Evolutionary conservation across 2,888 invertebrate genomes (phyloP).

Genomic region (Euclidia mi): DNA sequence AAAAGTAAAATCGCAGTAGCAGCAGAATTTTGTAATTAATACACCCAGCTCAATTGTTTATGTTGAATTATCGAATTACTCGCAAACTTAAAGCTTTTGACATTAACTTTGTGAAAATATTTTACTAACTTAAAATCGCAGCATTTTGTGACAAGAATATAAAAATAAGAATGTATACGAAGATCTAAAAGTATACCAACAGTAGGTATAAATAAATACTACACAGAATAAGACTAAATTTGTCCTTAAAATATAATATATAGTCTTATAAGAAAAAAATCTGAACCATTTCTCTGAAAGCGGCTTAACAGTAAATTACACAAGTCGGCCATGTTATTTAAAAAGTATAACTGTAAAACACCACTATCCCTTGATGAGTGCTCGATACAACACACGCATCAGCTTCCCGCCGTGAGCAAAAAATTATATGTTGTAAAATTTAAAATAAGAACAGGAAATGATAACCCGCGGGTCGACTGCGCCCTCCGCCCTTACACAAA

Average conservation of each 20-base stretch:
- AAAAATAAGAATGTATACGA: too few species aligned
- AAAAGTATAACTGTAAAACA: constrained; percentile 1
- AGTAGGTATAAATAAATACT: too few species aligned
- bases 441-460: constrained; percentile 89
- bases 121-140: too few species aligned
- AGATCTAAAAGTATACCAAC: too few species aligned
- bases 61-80: constrained; percentile 8
- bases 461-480: constrained; percentile 87
- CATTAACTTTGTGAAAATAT: not conserved
- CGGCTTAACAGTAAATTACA: too few species aligned
- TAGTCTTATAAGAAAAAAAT: too few species aligned
- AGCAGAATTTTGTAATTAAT: constrained; percentile 20
- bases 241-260: too few species aligned
- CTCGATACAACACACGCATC: constrained; percentile 56
- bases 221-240: too few species aligned
- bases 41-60: constrained; percentile 5
- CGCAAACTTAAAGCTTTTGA: not conserved
- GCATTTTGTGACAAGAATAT: not conserved
- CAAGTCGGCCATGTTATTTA: not conserved
- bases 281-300: too few species aligned
- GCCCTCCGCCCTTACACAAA: constrained; percentile 69
- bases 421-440: constrained; percentile 86
- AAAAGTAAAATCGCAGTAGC: constrained; percentile 38
- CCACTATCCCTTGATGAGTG: constrained; percentile 9
- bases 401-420: constrained; percentile 73